phyloP scores from a whole-genome alignment of 2,888 invertebrate genomes.

The Cistogaster globosa region DNA sequence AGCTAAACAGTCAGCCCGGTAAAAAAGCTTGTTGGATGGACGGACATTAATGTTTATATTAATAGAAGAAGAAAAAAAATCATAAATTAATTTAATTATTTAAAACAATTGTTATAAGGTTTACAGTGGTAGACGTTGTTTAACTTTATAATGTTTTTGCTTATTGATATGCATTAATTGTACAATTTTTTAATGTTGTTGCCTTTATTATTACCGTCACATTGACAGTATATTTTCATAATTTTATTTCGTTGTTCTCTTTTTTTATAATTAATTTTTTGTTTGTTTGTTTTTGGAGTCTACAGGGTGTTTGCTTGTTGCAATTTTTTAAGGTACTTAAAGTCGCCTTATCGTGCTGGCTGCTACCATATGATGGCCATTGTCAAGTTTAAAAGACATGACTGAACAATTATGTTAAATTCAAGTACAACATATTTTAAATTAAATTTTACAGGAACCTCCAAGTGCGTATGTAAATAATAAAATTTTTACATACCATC shows the following conservation, averaged over 20 bases:
- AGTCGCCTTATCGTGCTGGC: not conserved
- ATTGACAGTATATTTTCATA: conserved; percentile 31
- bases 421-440: conserved; percentile 23
- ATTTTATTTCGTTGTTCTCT: conserved; percentile 14
- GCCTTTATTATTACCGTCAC: conserved; percentile 11
- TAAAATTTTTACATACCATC: not conserved
- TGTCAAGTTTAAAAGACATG: conserved; percentile 46
- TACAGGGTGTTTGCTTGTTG: not conserved
- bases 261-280: conserved; percentile 26
- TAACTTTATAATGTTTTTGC: conserved; percentile 17
- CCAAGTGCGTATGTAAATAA: conserved; percentile 54
- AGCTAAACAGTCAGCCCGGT: conserved; percentile 1
- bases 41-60: conserved; percentile 16
- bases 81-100: conserved; percentile 16
- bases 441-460: conserved; percentile 26
- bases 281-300: not conserved
- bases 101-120: conserved; percentile 15
- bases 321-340: conserved; percentile 10
- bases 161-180: conserved; percentile 55
- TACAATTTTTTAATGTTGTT: conserved; percentile 23
- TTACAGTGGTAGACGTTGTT: not conserved
- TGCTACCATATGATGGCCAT: conserved; percentile 40
- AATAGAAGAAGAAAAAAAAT: conserved; percentile 17
- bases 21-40: not conserved
- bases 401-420: conserved; percentile 45